Evolutionary conservation across 2,888 invertebrate species (phyloP).

Genomic region (Lycocerus yunnanus): DNA sequence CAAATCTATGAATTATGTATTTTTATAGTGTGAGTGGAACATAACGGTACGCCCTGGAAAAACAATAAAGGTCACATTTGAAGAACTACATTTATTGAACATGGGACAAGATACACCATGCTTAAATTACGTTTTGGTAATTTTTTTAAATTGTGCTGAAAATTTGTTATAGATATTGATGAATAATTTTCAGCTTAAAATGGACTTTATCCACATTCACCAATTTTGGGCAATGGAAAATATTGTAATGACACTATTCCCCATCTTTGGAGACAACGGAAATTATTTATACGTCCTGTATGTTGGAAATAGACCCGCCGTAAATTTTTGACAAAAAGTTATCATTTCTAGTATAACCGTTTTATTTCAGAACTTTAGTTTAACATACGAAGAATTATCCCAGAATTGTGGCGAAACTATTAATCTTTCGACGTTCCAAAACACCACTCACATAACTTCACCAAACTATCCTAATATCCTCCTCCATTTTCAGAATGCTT

Average conservation of each 20-base stretch:
- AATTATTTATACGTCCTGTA: conserved; percentile 65
- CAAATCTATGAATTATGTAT: too few species aligned
- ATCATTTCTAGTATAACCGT: background rate
- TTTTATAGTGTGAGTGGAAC: conserved; percentile 70
- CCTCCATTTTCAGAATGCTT: conserved; percentile 79
- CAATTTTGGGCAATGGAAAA: conserved; percentile 73
- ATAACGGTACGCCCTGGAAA: conserved; percentile 74
- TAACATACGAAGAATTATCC: conserved; percentile 63
- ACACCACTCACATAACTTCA: conserved; percentile 65
- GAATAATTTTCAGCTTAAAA: conserved; percentile 67
- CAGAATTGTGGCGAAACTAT: conserved; percentile 71
- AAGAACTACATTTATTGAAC: conserved; percentile 63
- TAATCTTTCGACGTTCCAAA: conserved; percentile 58
- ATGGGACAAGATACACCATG: conserved; percentile 50
- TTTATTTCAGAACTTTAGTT: conserved; percentile 44
- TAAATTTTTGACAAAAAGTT: background rate
- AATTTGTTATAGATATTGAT: background rate
- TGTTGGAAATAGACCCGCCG: background rate
- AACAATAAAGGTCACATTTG: conserved; percentile 69
- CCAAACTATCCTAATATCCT: conserved; percentile 83
- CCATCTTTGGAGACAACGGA: conserved; percentile 62
- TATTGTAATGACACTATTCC: conserved; percentile 65
- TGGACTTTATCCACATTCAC: conserved; percentile 73
- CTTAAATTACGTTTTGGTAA: conserved; percentile 51
- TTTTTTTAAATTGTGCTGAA: background rate